These are phyloP conservation scores for Zaprionus capensis DNA, from an alignment of 1,140 invertebrate genomes.

Conservation along the genomic window DNA sequence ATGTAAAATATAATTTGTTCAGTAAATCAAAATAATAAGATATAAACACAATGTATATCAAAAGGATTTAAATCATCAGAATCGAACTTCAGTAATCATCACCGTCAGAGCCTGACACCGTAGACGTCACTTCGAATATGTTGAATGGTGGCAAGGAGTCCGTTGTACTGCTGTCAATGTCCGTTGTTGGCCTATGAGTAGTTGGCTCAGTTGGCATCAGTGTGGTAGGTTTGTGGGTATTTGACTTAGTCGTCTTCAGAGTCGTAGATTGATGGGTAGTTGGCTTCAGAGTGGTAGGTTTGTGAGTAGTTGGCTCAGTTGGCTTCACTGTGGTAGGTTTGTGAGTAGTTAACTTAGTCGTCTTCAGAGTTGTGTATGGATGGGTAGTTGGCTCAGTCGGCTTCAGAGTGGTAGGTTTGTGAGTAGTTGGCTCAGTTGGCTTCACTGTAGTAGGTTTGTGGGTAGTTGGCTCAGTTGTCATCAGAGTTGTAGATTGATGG, in stretches of 20 bases:
- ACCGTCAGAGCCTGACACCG: not conserved
- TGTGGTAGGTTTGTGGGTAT: conserved; percentile 6
- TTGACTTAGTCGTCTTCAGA: not conserved
- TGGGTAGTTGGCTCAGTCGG: too few species aligned
- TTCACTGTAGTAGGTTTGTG: not conserved
- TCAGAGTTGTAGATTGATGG: not conserved
- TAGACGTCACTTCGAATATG: conserved; percentile 22
- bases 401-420: not conserved
- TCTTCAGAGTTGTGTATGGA: not conserved
- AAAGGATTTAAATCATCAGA: not conserved
- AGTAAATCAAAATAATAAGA: not conserved
- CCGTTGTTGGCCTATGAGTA: not conserved
- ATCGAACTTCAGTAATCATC: conserved; percentile 1
- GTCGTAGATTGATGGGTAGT: not conserved
- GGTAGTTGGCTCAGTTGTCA: not conserved
- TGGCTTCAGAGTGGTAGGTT: conserved; percentile 8
- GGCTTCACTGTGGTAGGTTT: not conserved
- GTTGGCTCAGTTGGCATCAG: conserved; percentile 9
- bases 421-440: not conserved
- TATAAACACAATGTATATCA: not conserved
- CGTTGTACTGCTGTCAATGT: not conserved
- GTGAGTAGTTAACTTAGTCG: conserved; percentile 1
- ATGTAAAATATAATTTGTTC: not conserved
- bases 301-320: not conserved
- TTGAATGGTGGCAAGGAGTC: conserved; percentile 44